These are phyloP conservation scores for Aspiorhynchus laticeps DNA, from an alignment of 2,113 vertebrate species.

Conservation along the genomic window DNA sequence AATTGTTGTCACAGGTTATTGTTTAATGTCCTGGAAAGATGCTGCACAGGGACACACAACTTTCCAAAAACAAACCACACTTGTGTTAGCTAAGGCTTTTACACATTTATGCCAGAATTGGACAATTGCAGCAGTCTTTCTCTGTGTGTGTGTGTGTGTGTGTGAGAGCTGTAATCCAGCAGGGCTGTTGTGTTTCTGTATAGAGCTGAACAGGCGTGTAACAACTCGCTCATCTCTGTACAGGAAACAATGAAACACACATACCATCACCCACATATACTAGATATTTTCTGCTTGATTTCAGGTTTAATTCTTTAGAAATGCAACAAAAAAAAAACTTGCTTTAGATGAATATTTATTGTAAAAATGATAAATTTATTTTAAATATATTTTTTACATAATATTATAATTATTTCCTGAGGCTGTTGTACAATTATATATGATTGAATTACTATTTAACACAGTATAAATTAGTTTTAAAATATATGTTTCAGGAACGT, in stretches of 20 bases:
- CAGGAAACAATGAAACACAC: conserved; percentile 13
- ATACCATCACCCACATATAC: neutral
- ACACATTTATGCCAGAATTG: neutral
- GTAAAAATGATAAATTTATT: neutral
- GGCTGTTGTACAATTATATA: neutral
- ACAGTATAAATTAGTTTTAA: neutral
- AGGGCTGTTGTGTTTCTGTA: conserved; percentile 23
- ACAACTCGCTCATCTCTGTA: conserved; percentile 16
- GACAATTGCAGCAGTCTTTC: neutral
- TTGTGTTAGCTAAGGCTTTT: neutral
- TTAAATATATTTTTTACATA: neutral
- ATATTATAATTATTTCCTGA: neutral
- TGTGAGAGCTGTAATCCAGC: neutral
- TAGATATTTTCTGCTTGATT: no score
- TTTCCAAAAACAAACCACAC: neutral
- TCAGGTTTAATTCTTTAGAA: conserved; percentile 52
- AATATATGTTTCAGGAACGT: neutral
- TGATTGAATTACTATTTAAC: neutral
- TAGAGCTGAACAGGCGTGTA: conserved; percentile 21
- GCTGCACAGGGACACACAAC: neutral
- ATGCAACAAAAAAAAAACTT: no score
- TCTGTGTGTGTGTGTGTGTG: neutral
- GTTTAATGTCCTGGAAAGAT: neutral
- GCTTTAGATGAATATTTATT: no score
- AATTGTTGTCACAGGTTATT: conserved; percentile 20